phyloP scores from a whole-genome alignment of 2,113 vertebrate genomes.

The Aepyceros melampus region DNA sequence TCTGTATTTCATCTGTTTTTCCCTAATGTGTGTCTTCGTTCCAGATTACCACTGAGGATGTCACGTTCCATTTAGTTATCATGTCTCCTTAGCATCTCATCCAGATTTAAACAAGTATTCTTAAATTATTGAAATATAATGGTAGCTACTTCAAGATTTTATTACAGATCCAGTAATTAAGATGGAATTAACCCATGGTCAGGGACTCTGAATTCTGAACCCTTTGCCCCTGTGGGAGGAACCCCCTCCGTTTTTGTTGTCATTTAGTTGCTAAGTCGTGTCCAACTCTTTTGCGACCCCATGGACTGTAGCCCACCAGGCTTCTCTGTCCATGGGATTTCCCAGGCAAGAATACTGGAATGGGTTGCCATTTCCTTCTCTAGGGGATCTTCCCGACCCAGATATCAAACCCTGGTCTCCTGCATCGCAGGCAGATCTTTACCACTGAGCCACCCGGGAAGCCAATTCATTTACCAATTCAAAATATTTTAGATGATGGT shows the following conservation, averaged over 20 bases:
- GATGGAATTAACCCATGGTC: not conserved
- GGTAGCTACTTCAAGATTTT: not conserved
- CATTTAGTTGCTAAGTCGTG: fast-evolving
- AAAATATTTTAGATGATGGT: not conserved
- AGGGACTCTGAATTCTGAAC: not conserved
- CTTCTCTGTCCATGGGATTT: not conserved
- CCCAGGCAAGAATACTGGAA: not conserved
- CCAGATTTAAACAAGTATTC: not conserved
- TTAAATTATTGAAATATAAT: not conserved
- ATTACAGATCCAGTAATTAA: not conserved
- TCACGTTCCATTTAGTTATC: not conserved
- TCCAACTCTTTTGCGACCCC: not conserved
- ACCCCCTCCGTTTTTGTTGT: not conserved
- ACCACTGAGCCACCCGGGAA: not conserved
- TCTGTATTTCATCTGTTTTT: not conserved
- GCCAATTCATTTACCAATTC: not conserved
- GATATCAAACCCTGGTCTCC: not conserved
- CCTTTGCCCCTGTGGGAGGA: not conserved
- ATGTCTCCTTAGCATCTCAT: not conserved
- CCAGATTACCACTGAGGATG: not conserved
- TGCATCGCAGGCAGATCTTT: not conserved
- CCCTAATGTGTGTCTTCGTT: not conserved
- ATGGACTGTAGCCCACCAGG: not conserved
- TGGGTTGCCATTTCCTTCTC: not conserved
- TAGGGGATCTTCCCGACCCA: not conserved